Percentiles rank a stretch among this genome's conserved stretches.
These are phyloP conservation scores for Trachymyrmex septentrionalis DNA, from an alignment of 1,140 invertebrate genomes.

Conservation along the genomic window DNA sequence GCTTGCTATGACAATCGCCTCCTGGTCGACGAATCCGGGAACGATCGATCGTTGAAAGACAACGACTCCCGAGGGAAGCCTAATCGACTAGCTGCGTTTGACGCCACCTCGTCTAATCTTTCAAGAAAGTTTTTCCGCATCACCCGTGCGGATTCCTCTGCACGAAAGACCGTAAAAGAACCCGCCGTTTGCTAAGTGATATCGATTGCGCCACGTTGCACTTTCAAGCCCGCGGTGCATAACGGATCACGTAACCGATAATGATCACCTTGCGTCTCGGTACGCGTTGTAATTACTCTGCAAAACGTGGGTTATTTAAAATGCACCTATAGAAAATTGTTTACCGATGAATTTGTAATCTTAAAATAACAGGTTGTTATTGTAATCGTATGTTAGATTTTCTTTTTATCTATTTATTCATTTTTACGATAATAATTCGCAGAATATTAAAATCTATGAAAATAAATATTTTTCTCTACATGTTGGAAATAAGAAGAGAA, in stretches of 20 bases:
- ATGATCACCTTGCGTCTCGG: conserved; percentile 17
- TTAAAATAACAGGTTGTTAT: conserved; percentile 1
- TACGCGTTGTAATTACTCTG: conserved; percentile 30
- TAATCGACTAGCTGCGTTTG: conserved; percentile 38
- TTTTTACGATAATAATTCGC: not conserved
- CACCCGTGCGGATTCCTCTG: conserved; percentile 10
- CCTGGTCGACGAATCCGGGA: conserved; percentile 6
- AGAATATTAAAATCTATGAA: not conserved
- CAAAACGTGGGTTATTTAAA: conserved; percentile 9
- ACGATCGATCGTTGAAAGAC: conserved; percentile 40
- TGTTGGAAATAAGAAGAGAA: not conserved
- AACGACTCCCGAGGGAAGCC: conserved; percentile 1
- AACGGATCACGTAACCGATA: conserved; percentile 57
- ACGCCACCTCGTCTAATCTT: conserved; percentile 32
- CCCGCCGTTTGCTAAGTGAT: conserved; percentile 35
- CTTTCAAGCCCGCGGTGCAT: conserved; percentile 45
- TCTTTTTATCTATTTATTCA: too few relatives aligned
- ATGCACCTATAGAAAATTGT: not conserved
- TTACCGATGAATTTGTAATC: conserved; percentile 1
- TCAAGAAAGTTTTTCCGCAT: conserved; percentile 24
- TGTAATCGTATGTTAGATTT: conserved; percentile 4
- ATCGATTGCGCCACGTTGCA: conserved; percentile 53
- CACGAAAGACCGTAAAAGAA: conserved; percentile 23
- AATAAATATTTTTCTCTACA: not conserved
- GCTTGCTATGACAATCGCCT: not conserved